Evolutionary conservation across 2,113 vertebrate species (phyloP).

Genomic region (Promerops cafer): DNA sequence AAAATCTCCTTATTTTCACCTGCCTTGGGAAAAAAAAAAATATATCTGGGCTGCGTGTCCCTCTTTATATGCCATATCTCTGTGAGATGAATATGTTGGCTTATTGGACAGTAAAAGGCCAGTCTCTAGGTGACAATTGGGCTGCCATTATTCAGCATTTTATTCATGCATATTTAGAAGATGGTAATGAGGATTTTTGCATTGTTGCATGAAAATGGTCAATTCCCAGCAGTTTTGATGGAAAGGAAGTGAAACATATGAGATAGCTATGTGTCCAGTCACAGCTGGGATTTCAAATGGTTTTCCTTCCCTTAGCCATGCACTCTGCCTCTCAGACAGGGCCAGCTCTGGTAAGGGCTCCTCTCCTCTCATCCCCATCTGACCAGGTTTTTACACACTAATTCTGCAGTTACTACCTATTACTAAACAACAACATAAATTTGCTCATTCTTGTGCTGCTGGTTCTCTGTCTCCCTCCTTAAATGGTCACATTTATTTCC

Average conservation of each 20-base stretch:
- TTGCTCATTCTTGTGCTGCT: not conserved
- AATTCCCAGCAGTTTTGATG: slow-evolving; percentile 83
- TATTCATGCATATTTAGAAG: slow-evolving; percentile 99
- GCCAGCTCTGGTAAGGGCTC: slow-evolving; percentile 26
- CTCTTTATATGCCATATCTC: slow-evolving; percentile 85
- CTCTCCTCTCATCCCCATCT: not conserved
- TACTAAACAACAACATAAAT: slow-evolving; percentile 48
- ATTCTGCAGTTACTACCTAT: slow-evolving; percentile 65
- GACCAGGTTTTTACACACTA: slow-evolving; percentile 61
- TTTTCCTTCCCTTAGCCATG: slow-evolving; percentile 28
- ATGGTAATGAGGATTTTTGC: slow-evolving; percentile 99
- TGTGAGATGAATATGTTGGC: slow-evolving; percentile 89
- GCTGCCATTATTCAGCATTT: slow-evolving; percentile 86
- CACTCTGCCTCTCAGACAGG: slow-evolving; percentile 48
- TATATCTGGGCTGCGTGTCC: slow-evolving; percentile 65
- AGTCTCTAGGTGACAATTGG: slow-evolving; percentile 88
- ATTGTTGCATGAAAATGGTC: slow-evolving; percentile 96
- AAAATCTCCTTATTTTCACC: slow-evolving; percentile 82
- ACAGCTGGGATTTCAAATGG: slow-evolving; percentile 70
- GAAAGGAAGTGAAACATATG: slow-evolving; percentile 75
- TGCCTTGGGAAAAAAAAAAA: slow-evolving; percentile 59
- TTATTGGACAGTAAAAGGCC: slow-evolving; percentile 97
- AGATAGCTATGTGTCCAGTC: slow-evolving; percentile 71
- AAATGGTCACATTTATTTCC: not conserved
- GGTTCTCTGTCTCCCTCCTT: not conserved